Evolutionary conservation across 2,797 vertebrate species (phyloP).

Genomic region (Cephalopachus bancanus): DNA sequence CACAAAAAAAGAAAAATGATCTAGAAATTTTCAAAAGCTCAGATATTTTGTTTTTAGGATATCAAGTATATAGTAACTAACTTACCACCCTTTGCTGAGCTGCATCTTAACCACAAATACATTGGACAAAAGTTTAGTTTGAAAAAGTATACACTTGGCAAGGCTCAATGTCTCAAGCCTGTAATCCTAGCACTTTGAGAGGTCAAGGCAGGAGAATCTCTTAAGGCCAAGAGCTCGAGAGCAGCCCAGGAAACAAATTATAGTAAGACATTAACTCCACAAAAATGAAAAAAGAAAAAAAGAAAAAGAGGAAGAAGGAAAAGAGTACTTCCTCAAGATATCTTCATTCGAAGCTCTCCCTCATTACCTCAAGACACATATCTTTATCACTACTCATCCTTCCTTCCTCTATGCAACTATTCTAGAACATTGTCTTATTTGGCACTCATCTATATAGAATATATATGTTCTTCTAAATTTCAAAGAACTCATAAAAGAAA

Average conservation of each 20-base stretch:
- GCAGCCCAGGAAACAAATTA: no score
- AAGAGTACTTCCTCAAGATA: background rate
- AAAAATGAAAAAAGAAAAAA: no score
- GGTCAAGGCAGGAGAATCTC: no score
- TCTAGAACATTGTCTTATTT: background rate
- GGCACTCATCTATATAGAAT: slow-evolving; percentile 16
- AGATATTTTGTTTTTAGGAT: slow-evolving; percentile 24
- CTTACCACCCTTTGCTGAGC: slow-evolving; percentile 2
- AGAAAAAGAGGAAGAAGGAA: no score
- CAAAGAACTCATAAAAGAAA: slow-evolving; percentile 35
- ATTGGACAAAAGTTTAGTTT: slow-evolving; percentile 9
- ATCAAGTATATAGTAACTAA: slow-evolving; percentile 33
- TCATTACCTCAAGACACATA: background rate
- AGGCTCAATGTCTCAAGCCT: no score
- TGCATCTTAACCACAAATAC: background rate
- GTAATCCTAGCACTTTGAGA: no score
- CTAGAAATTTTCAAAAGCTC: slow-evolving; percentile 35
- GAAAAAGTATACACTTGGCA: background rate
- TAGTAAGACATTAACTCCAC: no score
- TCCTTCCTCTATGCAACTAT: background rate
- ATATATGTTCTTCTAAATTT: background rate
- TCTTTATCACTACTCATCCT: background rate
- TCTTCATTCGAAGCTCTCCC: background rate
- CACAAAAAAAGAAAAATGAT: slow-evolving; percentile 16
- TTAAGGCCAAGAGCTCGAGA: no score